Conservation (phyloP, 2,113 vertebrate genomes). For the Mobula hypostoma region DNA sequence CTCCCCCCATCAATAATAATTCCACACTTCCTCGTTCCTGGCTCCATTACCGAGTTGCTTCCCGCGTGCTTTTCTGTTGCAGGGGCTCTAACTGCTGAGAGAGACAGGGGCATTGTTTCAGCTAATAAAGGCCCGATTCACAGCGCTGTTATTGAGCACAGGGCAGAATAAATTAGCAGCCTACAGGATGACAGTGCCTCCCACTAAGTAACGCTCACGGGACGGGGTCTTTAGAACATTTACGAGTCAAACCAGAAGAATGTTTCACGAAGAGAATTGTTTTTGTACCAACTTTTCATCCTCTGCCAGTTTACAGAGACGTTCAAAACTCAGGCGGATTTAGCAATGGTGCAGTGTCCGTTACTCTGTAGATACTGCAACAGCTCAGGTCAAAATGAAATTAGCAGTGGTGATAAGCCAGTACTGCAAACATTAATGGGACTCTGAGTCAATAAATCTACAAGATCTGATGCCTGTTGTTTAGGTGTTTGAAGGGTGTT, state of each 20-base stretch:
- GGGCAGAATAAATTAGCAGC: not conserved
- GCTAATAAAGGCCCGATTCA: not conserved
- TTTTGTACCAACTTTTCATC: too few species aligned
- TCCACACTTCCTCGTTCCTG: not conserved
- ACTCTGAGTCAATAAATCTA: too few species aligned
- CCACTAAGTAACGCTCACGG: not conserved
- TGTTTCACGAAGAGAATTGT: too few species aligned
- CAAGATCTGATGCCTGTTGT: too few species aligned
- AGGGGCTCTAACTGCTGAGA: not conserved
- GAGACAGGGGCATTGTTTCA: not conserved
- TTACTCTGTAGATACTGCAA: too few species aligned
- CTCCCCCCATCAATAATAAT: not conserved
- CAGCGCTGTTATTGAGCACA: not conserved
- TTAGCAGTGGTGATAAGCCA: too few species aligned
- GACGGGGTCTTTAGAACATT: not conserved
- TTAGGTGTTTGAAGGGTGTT: too few species aligned
- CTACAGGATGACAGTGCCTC: not conserved
- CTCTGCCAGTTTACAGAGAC: too few species aligned
- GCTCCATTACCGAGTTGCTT: not conserved
- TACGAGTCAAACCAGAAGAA: not conserved
- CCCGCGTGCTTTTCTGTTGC: not conserved
- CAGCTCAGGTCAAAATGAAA: too few species aligned
- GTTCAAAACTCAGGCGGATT: too few species aligned
- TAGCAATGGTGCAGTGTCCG: too few species aligned
- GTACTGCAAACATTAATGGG: too few species aligned